Conservation (phyloP, 2,888 invertebrate species). For the Agrochola circellaris region DNA sequence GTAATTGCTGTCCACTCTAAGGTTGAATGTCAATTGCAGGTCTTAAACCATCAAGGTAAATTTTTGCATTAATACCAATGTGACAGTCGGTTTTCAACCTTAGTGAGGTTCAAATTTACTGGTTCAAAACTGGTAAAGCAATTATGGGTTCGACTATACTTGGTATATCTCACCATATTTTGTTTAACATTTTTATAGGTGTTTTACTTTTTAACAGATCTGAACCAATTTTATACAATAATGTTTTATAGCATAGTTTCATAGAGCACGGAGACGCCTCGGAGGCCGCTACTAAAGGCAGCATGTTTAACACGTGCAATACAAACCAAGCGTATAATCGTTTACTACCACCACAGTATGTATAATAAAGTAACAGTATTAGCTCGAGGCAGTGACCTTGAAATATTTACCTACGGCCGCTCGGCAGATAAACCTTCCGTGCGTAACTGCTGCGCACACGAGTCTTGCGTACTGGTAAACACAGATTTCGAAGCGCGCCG, state of each 20-base stretch:
- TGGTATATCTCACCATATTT: slow-evolving; percentile 16
- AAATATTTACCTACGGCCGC: too few relatives aligned
- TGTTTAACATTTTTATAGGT: background rate
- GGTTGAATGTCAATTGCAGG: background rate
- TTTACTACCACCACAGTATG: too few relatives aligned
- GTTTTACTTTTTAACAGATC: slow-evolving; percentile 30
- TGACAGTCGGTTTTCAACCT: background rate
- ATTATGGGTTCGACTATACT: background rate
- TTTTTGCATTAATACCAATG: background rate
- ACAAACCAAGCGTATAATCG: too few relatives aligned
- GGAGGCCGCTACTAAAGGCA: background rate
- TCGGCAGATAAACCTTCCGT: too few relatives aligned
- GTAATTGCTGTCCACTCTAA: background rate
- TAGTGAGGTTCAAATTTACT: background rate
- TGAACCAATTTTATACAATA: slow-evolving; percentile 39
- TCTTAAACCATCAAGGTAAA: background rate
- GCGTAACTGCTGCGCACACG: too few relatives aligned
- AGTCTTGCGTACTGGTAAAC: too few relatives aligned
- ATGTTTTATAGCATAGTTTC: slow-evolving; percentile 27
- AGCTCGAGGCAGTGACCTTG: too few relatives aligned
- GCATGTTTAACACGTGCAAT: background rate
- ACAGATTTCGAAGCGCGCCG: too few relatives aligned
- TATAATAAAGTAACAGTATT: too few relatives aligned
- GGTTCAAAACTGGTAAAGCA: background rate
- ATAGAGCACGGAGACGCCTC: slow-evolving; percentile 1